Conservation (phyloP, 2,888 invertebrate genomes). For the Eucera pruinosa region DNA sequence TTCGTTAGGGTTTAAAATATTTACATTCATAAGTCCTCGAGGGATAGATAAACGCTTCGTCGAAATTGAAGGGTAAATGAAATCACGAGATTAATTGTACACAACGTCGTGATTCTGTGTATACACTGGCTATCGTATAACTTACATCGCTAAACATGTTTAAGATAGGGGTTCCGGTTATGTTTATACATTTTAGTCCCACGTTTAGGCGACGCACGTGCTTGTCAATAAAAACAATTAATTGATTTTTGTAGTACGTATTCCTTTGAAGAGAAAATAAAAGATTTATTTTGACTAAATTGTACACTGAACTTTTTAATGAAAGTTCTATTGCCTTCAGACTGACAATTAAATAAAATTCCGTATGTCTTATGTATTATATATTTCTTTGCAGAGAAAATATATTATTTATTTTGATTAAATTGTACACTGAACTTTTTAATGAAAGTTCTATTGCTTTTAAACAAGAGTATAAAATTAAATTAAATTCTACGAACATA, state of each 20-base stretch:
- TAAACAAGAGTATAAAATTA: no score
- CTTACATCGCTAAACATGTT: constrained; percentile 47
- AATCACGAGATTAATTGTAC: constrained; percentile 26
- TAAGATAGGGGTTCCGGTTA: constrained; percentile 39
- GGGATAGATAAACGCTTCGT: background rate
- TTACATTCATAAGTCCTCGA: constrained; percentile 40
- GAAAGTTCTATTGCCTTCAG: no score
- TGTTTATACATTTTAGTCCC: constrained; percentile 57
- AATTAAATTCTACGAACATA: no score
- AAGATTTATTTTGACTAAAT: no score
- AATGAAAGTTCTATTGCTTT: no score
- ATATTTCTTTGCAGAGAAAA: no score
- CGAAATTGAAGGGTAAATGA: constrained; percentile 7
- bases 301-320: no score
- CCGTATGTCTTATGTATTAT: no score
- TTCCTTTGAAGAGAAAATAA: no score
- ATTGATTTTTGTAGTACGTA: background rate
- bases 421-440: no score
- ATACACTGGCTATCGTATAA: constrained; percentile 44
- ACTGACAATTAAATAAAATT: no score
- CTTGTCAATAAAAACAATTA: constrained; percentile 26
- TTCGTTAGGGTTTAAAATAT: background rate
- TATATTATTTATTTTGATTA: no score
- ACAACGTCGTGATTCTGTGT: constrained; percentile 22
- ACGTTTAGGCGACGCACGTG: constrained; percentile 36